Evolutionary conservation across 2,888 invertebrate species (phyloP).

Genomic region (Hirtodrosophila cameraria): DNA sequence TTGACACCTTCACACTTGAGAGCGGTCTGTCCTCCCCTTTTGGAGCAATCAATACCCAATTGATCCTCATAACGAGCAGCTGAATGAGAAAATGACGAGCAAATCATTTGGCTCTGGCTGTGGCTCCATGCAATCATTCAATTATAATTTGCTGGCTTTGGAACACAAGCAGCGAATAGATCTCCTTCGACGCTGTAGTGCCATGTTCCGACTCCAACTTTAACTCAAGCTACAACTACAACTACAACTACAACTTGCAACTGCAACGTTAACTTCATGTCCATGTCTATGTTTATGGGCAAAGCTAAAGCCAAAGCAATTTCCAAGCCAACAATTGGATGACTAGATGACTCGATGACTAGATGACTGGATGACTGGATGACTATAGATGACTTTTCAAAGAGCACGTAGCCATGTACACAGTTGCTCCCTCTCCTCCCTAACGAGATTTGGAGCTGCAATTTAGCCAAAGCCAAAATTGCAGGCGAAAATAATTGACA

Average conservation of each 20-base stretch:
- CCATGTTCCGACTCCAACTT: constrained; percentile 8
- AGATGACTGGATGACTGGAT: constrained; percentile 17
- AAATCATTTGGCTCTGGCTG: constrained; percentile 64
- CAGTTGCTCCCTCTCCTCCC: too few relatives aligned
- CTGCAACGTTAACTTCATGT: neutral
- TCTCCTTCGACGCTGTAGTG: constrained; percentile 27
- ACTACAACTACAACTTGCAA: constrained; percentile 20
- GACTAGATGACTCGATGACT: constrained; percentile 47
- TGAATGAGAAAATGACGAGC: constrained; percentile 65
- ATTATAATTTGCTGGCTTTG: constrained; percentile 67
- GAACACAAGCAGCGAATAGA: constrained; percentile 29
- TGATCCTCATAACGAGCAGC: constrained; percentile 51
- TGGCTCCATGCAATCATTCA: constrained; percentile 79
- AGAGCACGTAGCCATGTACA: constrained; percentile 60
- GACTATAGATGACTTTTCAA: constrained; percentile 31
- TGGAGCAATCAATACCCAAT: constrained; percentile 56
- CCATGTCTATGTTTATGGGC: constrained; percentile 42
- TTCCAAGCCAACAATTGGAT: constrained; percentile 68
- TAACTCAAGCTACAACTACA: too few relatives aligned
- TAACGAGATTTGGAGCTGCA: constrained; percentile 53
- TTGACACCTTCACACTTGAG: constrained; percentile 68
- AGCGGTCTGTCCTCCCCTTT: neutral
- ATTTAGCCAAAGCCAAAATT: constrained; percentile 61
- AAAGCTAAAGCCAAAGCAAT: constrained; percentile 57
- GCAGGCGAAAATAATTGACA: constrained; percentile 76